Base-by-base conservation (phyloP, 2,113 vertebrate genomes). In the Meleagris gallopavo region DNA sequence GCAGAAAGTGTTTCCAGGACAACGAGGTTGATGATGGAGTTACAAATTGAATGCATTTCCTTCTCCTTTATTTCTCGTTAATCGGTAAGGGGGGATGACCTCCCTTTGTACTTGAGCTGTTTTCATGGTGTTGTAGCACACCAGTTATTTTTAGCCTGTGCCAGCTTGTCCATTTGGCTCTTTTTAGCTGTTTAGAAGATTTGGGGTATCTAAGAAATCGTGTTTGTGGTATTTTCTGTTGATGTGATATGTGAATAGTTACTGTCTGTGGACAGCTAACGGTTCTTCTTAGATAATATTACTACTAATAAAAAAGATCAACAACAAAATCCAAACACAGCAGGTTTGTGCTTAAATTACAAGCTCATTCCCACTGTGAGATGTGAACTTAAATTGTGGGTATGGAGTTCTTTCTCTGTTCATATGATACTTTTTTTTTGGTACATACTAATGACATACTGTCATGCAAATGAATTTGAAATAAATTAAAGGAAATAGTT, bases 401-500 rank as follows among this genome's bases (percentile, higher is more conserved):
- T 32, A 75, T 36, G 52, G 55, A 83, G 55, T 88, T 89, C 86
- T 73, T 70, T 55, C 17, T 89, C 36, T 90, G 57, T 88, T 93
- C 45, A 34, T 84, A 17, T 82, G 73, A 89, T 72, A 79, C 17
- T n/a, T 2, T 78, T 20, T 48, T n/a, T 58, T 30, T 29, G 52
- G 13, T 41, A 25, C 79, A 40, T 79, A 65, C 71, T 91, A 85
- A 90, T 91, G 78, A 92, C 82, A 84, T 0, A 87, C 80, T 95
- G 89, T 89, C 67, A 87, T 92, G 91, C 71, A 95, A 94, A 96
- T 97, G 67, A 85, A 48, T 89, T 95, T 52, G 67, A 79, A 92
- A 85, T 79, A 91, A 91, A 91, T 85, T 75, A 91, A 93, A 89
- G 64, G 74, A 90, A 87, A 91, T 94, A 4, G 82, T 97, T 92